A percentile compares a stretch with the other conserved stretches of the same genome.
These are phyloP conservation scores for Apomyelois bistriatella DNA, from an alignment of 2,888 invertebrate genomes.

Conservation along the genomic window DNA sequence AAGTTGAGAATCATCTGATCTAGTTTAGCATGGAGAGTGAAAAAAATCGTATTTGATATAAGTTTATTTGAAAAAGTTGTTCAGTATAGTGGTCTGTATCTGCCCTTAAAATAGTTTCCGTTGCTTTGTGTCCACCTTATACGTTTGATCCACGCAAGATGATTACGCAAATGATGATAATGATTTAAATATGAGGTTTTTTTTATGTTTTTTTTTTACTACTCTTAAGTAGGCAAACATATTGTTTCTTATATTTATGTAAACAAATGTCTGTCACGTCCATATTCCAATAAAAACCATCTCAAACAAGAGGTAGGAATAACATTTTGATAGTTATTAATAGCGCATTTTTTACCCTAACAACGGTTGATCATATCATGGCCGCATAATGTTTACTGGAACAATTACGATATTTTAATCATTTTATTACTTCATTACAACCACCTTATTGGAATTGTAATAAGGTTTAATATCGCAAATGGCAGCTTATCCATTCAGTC, in stretches of 20 bases:
- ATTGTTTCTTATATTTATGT: not conserved
- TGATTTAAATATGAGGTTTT: too few relatives aligned
- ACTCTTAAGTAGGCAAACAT: too few relatives aligned
- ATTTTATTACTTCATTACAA: slow-evolving; percentile 1
- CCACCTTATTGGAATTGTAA: not conserved
- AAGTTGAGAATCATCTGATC: too few relatives aligned
- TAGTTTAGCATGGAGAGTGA: too few relatives aligned
- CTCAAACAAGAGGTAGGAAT: not conserved
- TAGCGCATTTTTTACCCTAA: not conserved
- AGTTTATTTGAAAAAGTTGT: too few relatives aligned
- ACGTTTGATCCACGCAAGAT: too few relatives aligned
- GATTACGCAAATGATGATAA: too few relatives aligned
- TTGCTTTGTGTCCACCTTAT: too few relatives aligned
- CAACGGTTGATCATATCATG: slow-evolving; percentile 6
- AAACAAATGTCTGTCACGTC: not conserved
- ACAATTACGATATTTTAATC: slow-evolving; percentile 9
- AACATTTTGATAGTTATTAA: slow-evolving; percentile 8
- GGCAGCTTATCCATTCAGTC: not conserved
- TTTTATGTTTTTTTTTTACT: too few relatives aligned
- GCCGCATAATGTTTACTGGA: slow-evolving; percentile 1
- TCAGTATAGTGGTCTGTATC: too few relatives aligned
- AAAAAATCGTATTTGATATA: too few relatives aligned
- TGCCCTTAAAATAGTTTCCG: too few relatives aligned
- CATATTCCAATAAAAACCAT: not conserved
- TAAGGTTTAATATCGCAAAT: not conserved